Percentiles rank a stretch among this genome's conserved stretches.
These are phyloP conservation scores for Malacosoma neustria DNA, from an alignment of 2,888 invertebrate genomes.

Conservation along the genomic window DNA sequence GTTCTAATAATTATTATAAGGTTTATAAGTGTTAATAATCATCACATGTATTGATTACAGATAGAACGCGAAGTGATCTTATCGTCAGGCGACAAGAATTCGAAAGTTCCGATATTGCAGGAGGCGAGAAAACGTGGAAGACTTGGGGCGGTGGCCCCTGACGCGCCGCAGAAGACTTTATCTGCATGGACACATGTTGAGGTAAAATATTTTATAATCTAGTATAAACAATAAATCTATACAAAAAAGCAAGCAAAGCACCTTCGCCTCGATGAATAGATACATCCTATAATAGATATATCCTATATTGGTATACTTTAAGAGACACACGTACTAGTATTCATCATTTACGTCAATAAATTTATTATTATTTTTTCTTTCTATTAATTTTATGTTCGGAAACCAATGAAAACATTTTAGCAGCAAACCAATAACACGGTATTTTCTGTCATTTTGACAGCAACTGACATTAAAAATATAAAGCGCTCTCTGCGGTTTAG, in stretches of 20 bases:
- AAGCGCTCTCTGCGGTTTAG: too few relatives aligned
- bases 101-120: constrained; percentile 84
- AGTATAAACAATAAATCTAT: neutral
- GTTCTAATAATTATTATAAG: too few relatives aligned
- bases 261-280: neutral
- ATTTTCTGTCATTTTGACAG: too few relatives aligned
- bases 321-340: too few relatives aligned
- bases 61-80: constrained; percentile 87
- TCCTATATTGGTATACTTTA: too few relatives aligned
- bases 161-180: constrained; percentile 82
- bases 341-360: too few relatives aligned
- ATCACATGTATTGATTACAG: constrained; percentile 70
- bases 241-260: neutral
- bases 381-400: too few relatives aligned
- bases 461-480: too few relatives aligned
- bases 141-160: constrained; percentile 81
- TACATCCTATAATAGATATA: neutral
- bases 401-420: too few relatives aligned
- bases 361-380: too few relatives aligned
- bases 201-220: constrained; percentile 24
- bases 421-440: too few relatives aligned
- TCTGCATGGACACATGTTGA: constrained; percentile 79
- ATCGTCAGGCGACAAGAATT: constrained; percentile 83
- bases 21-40: too few relatives aligned
- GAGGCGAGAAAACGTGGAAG: constrained; percentile 77